Evolutionary conservation across 1,140 invertebrate species (phyloP).

Genomic region (Eurosta solidaginis): DNA sequence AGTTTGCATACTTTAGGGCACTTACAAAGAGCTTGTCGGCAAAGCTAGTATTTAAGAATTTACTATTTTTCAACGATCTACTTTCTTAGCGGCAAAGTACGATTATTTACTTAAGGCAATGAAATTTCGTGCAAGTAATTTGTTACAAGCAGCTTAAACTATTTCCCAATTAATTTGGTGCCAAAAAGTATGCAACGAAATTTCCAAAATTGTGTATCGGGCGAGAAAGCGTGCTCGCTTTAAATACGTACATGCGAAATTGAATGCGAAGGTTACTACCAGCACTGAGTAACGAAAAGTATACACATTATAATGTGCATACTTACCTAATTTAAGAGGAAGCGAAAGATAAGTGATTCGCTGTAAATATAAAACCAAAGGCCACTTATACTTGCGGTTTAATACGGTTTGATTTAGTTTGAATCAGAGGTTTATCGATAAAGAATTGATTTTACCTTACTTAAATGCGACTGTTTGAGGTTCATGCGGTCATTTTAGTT

Average conservation of each 20-base stretch:
- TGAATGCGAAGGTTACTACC: too few species aligned
- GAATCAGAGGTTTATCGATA: neutral
- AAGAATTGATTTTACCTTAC: slow-evolving; percentile 15
- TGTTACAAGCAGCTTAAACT: neutral
- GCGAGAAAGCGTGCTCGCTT: neutral
- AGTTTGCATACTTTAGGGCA: neutral
- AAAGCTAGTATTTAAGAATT: neutral
- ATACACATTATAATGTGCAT: too few species aligned
- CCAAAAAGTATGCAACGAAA: neutral
- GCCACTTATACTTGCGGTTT: neutral
- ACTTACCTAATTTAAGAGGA: too few species aligned
- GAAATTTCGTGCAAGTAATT: neutral
- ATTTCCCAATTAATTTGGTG: neutral
- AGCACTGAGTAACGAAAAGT: too few species aligned
- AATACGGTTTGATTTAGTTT: neutral
- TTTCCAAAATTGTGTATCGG: neutral
- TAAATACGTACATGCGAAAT: too few species aligned
- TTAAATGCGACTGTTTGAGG: slow-evolving; percentile 17
- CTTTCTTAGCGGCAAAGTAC: too few species aligned
- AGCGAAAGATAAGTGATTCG: too few species aligned
- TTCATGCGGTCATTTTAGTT: slow-evolving; percentile 6
- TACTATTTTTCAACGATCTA: neutral
- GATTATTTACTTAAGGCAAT: neutral
- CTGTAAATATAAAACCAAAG: neutral
- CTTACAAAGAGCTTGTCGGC: too few species aligned